A percentile compares a stretch with the other conserved stretches of the same genome.
These are phyloP conservation scores for Brotula barbata DNA, from an alignment of 2,797 vertebrate species.

Conservation along the genomic window DNA sequence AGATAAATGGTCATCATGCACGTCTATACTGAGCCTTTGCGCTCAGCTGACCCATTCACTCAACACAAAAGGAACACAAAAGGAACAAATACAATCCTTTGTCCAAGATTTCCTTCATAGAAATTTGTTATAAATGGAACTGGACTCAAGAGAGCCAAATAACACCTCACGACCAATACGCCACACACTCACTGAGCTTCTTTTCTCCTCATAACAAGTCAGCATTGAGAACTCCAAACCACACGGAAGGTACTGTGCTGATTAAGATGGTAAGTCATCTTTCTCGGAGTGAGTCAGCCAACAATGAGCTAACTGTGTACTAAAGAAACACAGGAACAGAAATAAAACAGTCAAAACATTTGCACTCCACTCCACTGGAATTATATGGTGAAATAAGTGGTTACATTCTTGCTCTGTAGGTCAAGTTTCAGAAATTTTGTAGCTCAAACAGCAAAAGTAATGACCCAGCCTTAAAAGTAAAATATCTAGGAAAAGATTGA, in stretches of 20 bases:
- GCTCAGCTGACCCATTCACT: slow-evolving; percentile 29
- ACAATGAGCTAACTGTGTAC: slow-evolving; percentile 3
- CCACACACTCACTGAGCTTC: slow-evolving; percentile 8
- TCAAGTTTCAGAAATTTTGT: slow-evolving; percentile 24
- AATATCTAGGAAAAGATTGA: slow-evolving; percentile 37
- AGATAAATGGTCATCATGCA: neutral
- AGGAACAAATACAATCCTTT: slow-evolving; percentile 14
- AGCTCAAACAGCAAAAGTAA: slow-evolving; percentile 30
- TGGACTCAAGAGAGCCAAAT: slow-evolving; percentile 24
- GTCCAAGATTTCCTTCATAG: slow-evolving; percentile 37
- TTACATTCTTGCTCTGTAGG: slow-evolving; percentile 4
- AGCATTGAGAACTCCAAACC: too few species aligned
- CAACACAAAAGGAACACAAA: slow-evolving; percentile 32
- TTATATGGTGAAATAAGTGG: slow-evolving; percentile 10
- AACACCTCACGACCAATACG: slow-evolving; percentile 21
- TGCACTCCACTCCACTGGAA: slow-evolving; percentile 15
- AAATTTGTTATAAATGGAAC: slow-evolving; percentile 37
- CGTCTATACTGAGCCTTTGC: slow-evolving; percentile 7
- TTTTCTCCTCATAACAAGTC: slow-evolving; percentile 16
- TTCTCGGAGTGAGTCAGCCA: neutral
- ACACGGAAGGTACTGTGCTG: slow-evolving; percentile 8
- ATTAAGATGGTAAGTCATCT: slow-evolving; percentile 10
- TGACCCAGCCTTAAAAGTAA: slow-evolving; percentile 12
- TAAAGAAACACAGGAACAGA: neutral
- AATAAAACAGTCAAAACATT: slow-evolving; percentile 1